phyloP scores from a whole-genome alignment of 2,113 vertebrate species.

The Clarias macrocephalus region DNA sequence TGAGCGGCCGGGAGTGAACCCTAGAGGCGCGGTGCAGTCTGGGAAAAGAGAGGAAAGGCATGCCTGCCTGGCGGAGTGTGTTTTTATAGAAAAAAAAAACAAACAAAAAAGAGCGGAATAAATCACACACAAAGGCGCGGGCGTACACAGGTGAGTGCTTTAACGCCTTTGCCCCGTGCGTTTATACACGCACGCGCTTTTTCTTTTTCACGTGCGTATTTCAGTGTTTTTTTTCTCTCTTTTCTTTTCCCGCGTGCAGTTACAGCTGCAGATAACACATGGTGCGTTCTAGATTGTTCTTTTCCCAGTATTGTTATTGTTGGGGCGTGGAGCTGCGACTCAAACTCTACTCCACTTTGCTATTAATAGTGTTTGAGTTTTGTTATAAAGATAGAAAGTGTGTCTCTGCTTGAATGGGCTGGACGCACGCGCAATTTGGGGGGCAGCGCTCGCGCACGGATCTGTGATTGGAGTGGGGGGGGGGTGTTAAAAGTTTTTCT shows the following conservation, averaged over 20 bases:
- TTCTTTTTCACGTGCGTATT: not conserved
- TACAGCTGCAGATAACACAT: not conserved
- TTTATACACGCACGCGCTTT: not conserved
- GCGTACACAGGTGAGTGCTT: not conserved
- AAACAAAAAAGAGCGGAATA: too few relatives aligned
- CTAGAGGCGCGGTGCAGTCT: not conserved
- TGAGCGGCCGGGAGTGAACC: not conserved
- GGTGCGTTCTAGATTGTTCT: not conserved
- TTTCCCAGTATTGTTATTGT: not conserved
- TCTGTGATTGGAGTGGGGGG: too few relatives aligned
- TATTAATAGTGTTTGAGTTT: not conserved
- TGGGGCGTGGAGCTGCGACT: not conserved
- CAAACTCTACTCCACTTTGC: not conserved
- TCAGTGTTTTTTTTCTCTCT: not conserved
- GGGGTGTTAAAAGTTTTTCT: not conserved
- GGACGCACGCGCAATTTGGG: not conserved
- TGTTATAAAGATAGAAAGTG: not conserved
- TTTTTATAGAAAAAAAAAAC: too few relatives aligned
- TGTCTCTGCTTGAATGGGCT: not conserved
- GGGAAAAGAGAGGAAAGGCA: not conserved
- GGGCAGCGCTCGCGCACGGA: not conserved
- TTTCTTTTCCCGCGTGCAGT: not conserved
- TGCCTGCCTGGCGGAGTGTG: not conserved
- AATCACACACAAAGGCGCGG: not conserved
- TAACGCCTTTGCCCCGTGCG: not conserved